Conservation (phyloP, 37 sponge, comb jelly and placozoan genomes). For the Hexactinellida sp. region DNA sequence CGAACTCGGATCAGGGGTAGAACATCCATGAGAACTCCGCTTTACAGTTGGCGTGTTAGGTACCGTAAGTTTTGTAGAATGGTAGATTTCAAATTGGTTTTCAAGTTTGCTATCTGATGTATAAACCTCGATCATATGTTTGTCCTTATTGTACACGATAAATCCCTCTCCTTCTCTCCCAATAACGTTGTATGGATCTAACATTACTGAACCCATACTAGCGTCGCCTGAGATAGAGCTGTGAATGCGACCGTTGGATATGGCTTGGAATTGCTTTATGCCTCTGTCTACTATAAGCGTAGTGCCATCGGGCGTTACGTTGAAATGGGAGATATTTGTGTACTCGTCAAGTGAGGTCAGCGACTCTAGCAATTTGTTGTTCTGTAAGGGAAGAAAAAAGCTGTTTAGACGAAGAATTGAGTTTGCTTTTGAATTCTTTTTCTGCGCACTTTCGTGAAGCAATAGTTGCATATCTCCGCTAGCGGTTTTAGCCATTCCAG, state of each 20-base stretch:
- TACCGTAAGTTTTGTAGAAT: background rate
- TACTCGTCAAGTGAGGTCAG: background rate
- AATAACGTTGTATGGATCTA: background rate
- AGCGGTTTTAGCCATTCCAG: background rate
- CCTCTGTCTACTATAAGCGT: background rate
- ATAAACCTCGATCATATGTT: background rate
- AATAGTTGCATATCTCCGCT: background rate
- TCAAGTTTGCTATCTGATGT: background rate
- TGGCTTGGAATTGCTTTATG: background rate
- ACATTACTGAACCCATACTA: background rate
- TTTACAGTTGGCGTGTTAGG: background rate
- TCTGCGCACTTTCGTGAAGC: background rate
- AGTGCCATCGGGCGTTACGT: background rate
- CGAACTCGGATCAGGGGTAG: background rate
- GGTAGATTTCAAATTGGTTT: background rate
- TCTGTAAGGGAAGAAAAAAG: background rate
- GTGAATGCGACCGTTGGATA: background rate
- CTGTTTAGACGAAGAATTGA: background rate
- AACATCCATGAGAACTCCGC: background rate
- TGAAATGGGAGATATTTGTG: background rate
- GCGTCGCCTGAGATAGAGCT: background rate
- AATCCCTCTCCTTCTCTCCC: background rate
- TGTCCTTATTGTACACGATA: background rate
- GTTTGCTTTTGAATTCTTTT: background rate
- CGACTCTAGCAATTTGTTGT: background rate